phyloP scores from a whole-genome alignment of 2,888 invertebrate genomes.

The Norana najaformis region DNA sequence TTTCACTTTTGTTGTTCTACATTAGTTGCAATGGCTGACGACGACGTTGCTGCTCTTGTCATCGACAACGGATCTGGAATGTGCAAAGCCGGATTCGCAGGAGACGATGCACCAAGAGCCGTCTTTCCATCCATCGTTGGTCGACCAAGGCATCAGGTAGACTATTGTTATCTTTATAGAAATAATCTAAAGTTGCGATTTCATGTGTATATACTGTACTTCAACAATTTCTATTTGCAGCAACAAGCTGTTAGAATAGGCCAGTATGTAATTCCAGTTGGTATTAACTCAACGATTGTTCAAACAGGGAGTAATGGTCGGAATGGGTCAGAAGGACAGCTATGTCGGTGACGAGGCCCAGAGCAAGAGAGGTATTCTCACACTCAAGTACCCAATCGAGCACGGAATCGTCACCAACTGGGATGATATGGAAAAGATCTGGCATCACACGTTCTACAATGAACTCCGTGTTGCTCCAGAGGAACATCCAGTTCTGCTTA shows the following conservation, averaged over 20 bases:
- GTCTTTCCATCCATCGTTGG: slow-evolving; percentile 84
- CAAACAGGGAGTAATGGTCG: no score
- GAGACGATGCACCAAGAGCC: slow-evolving; percentile 76
- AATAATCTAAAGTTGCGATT: no score
- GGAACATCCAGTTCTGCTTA: background rate
- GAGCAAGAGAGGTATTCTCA: slow-evolving; percentile 1
- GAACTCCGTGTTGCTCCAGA: slow-evolving; percentile 13
- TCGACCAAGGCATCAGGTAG: slow-evolving; percentile 72
- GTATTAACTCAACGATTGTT: no score
- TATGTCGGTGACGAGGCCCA: background rate
- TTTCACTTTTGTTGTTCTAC: background rate
- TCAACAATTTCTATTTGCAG: no score
- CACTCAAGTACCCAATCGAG: background rate
- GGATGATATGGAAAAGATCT: slow-evolving; percentile 1
- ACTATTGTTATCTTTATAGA: no score
- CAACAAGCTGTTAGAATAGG: no score
- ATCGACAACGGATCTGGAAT: slow-evolving; percentile 68
- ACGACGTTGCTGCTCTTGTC: slow-evolving; percentile 67
- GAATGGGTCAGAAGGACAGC: background rate
- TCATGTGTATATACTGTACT: no score
- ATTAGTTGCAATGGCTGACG: slow-evolving; percentile 33
- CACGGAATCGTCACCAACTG: slow-evolving; percentile 13
- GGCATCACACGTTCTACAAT: background rate
- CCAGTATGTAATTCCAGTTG: no score
- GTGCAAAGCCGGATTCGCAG: slow-evolving; percentile 78